Conservation (phyloP, 2,113 vertebrate genomes). For the Toxotes jaculatrix region DNA sequence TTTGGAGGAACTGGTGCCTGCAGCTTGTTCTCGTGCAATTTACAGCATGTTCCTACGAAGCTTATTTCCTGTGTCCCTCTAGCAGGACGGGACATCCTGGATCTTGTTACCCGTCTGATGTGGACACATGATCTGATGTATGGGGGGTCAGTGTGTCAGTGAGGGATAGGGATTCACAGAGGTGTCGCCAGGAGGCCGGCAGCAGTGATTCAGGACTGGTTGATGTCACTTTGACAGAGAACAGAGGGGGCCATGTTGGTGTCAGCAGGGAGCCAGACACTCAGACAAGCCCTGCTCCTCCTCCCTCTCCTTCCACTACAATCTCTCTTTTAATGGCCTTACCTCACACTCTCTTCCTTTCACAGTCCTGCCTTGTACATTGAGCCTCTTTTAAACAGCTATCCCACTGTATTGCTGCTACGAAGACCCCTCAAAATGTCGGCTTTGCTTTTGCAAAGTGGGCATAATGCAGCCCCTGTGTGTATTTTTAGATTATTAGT, state of each 20-base stretch:
- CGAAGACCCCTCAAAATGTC: no score
- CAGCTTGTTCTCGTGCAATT: constrained; percentile 21
- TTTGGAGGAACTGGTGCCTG: constrained; percentile 45
- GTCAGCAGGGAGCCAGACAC: constrained; percentile 66
- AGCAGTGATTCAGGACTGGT: constrained; percentile 62
- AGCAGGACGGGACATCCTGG: constrained; percentile 63
- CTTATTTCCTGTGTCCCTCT: constrained; percentile 40
- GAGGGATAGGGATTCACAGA: constrained; percentile 59
- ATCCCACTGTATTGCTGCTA: no score
- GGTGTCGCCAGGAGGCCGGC: constrained; percentile 27
- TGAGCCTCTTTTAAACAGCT: no score
- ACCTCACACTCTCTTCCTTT: constrained; percentile 27
- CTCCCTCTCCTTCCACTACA: constrained; percentile 13
- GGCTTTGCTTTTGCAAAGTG: no score
- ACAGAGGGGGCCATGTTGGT: constrained; percentile 73
- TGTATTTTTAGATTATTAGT: no score
- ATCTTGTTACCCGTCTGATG: constrained; percentile 65
- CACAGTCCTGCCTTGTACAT: constrained; percentile 16
- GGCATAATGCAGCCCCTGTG: no score
- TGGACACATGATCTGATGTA: constrained; percentile 60
- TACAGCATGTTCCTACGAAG: constrained; percentile 15
- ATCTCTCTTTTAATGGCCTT: constrained; percentile 40
- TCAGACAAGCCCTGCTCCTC: constrained; percentile 23
- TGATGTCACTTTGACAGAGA: constrained; percentile 80
- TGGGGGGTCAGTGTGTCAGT: constrained; percentile 54